Conservation (phyloP, 1,140 invertebrate species). For the Philopotamus ludificatus region DNA sequence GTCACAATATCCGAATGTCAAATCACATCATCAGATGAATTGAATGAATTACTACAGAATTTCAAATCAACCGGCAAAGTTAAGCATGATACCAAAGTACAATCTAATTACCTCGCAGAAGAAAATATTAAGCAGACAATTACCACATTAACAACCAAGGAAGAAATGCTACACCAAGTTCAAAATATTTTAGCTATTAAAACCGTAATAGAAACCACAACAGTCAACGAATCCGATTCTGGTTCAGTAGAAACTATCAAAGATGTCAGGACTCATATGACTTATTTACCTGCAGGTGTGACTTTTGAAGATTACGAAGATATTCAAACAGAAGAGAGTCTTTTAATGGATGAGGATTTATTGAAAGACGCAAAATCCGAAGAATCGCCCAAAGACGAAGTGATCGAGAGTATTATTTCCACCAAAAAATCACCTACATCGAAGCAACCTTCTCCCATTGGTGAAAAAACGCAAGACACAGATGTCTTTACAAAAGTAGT, state of each 20-base stretch:
- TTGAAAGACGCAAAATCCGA: slow-evolving; percentile 20
- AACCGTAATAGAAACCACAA: slow-evolving; percentile 54
- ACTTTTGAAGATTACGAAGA: slow-evolving; percentile 52
- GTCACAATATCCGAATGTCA: slow-evolving; percentile 56
- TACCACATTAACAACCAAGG: slow-evolving; percentile 51
- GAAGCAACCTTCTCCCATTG: slow-evolving; percentile 51
- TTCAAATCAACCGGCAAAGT: slow-evolving; percentile 50
- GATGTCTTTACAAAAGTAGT: slow-evolving; percentile 54
- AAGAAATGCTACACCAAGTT: slow-evolving; percentile 51
- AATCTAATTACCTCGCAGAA: slow-evolving; percentile 46
- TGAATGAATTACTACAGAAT: slow-evolving; percentile 50
- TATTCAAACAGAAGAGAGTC: slow-evolving; percentile 45
- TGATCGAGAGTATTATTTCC: not conserved
- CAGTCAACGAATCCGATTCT: slow-evolving; percentile 49
- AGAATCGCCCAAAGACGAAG: not conserved
- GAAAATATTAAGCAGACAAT: slow-evolving; percentile 51
- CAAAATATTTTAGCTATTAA: slow-evolving; percentile 52
- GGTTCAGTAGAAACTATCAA: slow-evolving; percentile 54
- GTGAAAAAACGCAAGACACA: slow-evolving; percentile 55
- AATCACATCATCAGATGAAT: slow-evolving; percentile 51
- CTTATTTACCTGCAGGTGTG: slow-evolving; percentile 52
- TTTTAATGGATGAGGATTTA: slow-evolving; percentile 43
- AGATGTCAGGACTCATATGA: slow-evolving; percentile 55
- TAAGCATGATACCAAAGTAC: slow-evolving; percentile 51
- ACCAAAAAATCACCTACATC: slow-evolving; percentile 37